Percentiles rank a stretch among this genome's conserved stretches.
Conservation (phyloP, 2,797 vertebrate species). For the Lepilemur septentrionalis region DNA sequence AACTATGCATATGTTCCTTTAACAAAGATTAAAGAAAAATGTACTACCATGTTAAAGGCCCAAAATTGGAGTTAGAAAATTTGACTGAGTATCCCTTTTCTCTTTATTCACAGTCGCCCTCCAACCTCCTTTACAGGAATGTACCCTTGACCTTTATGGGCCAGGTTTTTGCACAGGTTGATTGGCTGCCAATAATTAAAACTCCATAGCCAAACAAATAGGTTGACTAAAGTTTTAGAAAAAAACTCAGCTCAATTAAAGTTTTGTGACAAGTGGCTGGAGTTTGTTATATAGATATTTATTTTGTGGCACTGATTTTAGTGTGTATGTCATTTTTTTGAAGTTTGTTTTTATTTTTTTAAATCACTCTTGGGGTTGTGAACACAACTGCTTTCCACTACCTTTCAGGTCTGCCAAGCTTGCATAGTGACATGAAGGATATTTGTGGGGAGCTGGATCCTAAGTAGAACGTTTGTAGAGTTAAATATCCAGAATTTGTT, state of each 20-base stretch:
- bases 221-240: conserved; percentile 29
- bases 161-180: neutral
- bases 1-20: neutral
- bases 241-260: conserved; percentile 6
- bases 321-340: neutral
- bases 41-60: neutral
- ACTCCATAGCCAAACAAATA: conserved; percentile 11
- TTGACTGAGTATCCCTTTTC: neutral
- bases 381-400: neutral
- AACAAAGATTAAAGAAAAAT: conserved; percentile 10
- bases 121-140: neutral
- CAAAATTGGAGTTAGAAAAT: neutral
- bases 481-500: neutral
- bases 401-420: neutral
- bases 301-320: conserved; percentile 35
- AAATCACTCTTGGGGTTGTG: neutral
- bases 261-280: conserved; percentile 17
- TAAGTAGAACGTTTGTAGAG: neutral
- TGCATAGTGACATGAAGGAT: neutral
- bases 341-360: neutral
- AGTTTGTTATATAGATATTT: conserved; percentile 25
- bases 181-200: conserved; percentile 54
- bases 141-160: conserved; percentile 29
- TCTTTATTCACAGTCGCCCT: neutral
- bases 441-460: neutral